These are phyloP conservation scores for Merodon equestris DNA, from an alignment of 2,888 invertebrate genomes.

Conservation along the genomic window DNA sequence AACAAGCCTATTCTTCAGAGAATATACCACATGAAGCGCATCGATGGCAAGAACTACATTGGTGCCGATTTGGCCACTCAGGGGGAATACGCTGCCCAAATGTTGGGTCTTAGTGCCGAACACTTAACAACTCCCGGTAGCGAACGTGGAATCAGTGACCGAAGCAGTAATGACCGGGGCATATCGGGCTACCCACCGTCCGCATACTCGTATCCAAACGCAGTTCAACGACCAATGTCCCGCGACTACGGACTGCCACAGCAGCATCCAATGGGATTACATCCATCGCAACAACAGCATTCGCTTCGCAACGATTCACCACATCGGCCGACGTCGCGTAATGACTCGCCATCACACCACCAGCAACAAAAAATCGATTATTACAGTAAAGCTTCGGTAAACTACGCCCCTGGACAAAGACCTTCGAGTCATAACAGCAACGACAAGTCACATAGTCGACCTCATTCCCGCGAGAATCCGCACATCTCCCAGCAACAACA, in stretches of 20 bases:
- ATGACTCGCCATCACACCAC: constrained; percentile 73
- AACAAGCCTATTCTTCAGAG: constrained; percentile 92
- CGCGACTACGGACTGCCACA: constrained; percentile 71
- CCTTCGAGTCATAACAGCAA: constrained; percentile 73
- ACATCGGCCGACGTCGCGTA: constrained; percentile 74
- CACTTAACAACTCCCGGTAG: constrained; percentile 71
- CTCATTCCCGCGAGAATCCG: constrained; percentile 76
- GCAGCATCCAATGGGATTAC: constrained; percentile 58
- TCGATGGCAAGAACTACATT: constrained; percentile 93
- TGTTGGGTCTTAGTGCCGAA: constrained; percentile 87
- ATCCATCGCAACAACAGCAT: constrained; percentile 53
- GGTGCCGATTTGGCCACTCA: constrained; percentile 93
- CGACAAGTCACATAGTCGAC: constrained; percentile 73
- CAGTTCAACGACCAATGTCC: constrained; percentile 70
- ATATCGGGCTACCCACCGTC: constrained; percentile 60
- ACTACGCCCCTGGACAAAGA: constrained; percentile 59
- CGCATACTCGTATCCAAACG: constrained; percentile 69
- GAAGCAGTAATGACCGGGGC: constrained; percentile 40
- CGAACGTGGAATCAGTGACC: constrained; percentile 51
- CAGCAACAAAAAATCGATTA: constrained; percentile 71
- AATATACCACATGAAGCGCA: constrained; percentile 94
- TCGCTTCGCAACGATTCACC: constrained; percentile 72
- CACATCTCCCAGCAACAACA: constrained; percentile 70
- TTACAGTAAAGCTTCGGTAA: constrained; percentile 72
- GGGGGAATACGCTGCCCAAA: constrained; percentile 95